Conservation (phyloP, 2,888 invertebrate genomes). For the Drosophila infuscata region DNA sequence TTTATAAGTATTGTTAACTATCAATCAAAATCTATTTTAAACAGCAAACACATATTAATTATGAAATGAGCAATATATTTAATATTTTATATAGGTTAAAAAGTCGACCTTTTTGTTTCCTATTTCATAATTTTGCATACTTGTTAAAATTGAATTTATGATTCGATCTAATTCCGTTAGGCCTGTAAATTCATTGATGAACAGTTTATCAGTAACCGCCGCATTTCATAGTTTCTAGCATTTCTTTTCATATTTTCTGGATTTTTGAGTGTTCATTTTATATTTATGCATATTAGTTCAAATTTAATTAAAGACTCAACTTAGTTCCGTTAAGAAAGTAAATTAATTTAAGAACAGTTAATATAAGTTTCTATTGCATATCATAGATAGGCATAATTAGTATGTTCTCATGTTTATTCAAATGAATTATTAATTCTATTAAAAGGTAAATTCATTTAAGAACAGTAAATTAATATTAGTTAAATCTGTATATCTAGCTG, state of each 20-base stretch:
- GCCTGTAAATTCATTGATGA: not conserved
- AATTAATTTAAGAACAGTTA: no score
- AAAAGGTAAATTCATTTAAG: not conserved
- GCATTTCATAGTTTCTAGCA: no score
- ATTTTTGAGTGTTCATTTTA: no score
- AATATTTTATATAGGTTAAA: not conserved
- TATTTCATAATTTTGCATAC: not conserved
- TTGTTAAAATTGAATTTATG: not conserved
- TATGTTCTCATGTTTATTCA: not conserved
- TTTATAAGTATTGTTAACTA: not conserved
- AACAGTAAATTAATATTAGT: not conserved
- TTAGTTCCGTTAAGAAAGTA: no score
- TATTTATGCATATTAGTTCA: no score
- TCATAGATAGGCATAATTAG: no score
- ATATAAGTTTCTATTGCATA: no score
- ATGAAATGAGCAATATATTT: not conserved
- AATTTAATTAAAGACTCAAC: no score
- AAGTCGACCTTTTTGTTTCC: not conserved
- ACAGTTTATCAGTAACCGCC: not conserved
- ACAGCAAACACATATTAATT: not conserved
- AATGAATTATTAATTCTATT: not conserved
- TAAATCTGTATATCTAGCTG: not conserved
- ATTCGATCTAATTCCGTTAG: not conserved
- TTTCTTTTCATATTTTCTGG: no score
- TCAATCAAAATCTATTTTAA: not conserved